phyloP scores from a whole-genome alignment of 2,113 vertebrate species.

The Cyanoderma ruficeps region DNA sequence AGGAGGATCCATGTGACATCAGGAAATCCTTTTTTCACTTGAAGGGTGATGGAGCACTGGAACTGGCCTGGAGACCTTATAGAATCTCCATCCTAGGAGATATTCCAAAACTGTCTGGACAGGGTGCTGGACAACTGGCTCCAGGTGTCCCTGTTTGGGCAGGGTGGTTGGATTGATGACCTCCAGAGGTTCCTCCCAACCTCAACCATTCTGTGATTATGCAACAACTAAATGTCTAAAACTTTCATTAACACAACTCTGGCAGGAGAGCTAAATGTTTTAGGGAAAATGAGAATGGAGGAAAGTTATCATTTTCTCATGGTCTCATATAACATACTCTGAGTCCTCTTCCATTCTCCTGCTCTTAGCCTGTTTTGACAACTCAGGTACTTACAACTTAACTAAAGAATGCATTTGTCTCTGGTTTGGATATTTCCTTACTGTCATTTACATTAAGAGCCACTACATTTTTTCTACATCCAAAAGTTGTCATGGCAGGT shows the following conservation, averaged over 20 bases:
- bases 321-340: neutral
- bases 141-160: neutral
- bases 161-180: accelerated
- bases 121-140: neutral
- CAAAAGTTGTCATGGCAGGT: neutral
- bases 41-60: neutral
- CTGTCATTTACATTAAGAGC: neutral
- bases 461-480: neutral
- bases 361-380: neutral
- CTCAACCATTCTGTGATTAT: neutral
- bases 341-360: neutral
- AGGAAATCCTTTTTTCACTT: neutral
- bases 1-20: neutral
- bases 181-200: neutral
- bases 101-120: neutral
- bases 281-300: neutral
- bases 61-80: neutral
- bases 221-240: neutral
- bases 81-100: neutral
- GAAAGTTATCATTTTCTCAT: neutral
- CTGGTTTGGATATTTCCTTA: neutral
- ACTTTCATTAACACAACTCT: neutral
- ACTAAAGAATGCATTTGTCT: neutral
- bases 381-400: neutral
- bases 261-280: neutral